phyloP scores from a whole-genome alignment of 1,140 invertebrate species.

The Goniozus legneri region DNA sequence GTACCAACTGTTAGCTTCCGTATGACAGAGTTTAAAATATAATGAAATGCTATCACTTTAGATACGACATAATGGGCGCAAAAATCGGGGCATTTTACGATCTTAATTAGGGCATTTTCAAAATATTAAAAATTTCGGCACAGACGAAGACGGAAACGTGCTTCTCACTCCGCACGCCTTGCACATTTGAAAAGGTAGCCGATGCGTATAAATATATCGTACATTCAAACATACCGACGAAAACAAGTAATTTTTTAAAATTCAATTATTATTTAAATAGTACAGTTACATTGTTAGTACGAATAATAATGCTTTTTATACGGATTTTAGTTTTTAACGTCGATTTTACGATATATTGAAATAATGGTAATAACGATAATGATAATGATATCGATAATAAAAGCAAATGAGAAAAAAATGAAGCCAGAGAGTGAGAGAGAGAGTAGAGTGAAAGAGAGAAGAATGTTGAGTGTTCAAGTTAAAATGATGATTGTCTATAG shows the following conservation, averaged over 20 bases:
- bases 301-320: slow-evolving; percentile 55
- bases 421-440: slow-evolving; percentile 7
- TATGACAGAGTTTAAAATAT: too few relatives aligned
- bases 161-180: slow-evolving; percentile 19
- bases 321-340: slow-evolving; percentile 54
- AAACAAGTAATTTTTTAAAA: slow-evolving; percentile 47
- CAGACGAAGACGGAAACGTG: slow-evolving; percentile 1
- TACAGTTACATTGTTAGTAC: slow-evolving; percentile 46
- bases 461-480: slow-evolving; percentile 23
- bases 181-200: slow-evolving; percentile 23
- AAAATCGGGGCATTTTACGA: slow-evolving; percentile 27
- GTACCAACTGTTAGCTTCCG: background rate
- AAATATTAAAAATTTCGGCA: background rate
- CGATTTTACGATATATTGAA: slow-evolving; percentile 42
- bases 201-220: slow-evolving; percentile 28
- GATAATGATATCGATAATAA: slow-evolving; percentile 36
- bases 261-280: slow-evolving; percentile 48
- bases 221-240: slow-evolving; percentile 28
- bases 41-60: background rate
- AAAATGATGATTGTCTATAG: slow-evolving; percentile 51
- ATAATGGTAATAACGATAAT: slow-evolving; percentile 34
- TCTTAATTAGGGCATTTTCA: slow-evolving; percentile 9
- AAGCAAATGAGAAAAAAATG: slow-evolving; percentile 27
- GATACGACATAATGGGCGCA: slow-evolving; percentile 5
- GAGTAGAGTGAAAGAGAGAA: slow-evolving; percentile 13